A percentile compares a stretch with the other conserved stretches of the same genome.
These are phyloP conservation scores for Platichthys stellatus DNA, from an alignment of 2,113 vertebrate genomes.

Conservation along the genomic window DNA sequence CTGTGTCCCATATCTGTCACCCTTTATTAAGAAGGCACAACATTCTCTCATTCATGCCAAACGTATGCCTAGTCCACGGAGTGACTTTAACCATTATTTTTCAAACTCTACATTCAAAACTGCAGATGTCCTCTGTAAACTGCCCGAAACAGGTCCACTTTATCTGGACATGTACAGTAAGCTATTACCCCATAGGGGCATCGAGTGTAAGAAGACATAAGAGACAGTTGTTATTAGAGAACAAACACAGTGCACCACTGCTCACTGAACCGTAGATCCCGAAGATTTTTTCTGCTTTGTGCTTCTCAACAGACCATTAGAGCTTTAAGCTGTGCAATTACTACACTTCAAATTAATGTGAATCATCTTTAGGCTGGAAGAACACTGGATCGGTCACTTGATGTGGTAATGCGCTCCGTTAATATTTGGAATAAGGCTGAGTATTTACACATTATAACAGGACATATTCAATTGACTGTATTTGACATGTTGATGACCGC, in stretches of 20 bases:
- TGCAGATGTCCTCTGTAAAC: not conserved
- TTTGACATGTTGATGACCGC: not conserved
- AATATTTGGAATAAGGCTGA: not conserved
- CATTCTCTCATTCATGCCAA: conserved; percentile 35
- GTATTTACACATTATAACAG: not conserved
- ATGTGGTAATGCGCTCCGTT: not conserved
- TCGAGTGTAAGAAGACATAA: not conserved
- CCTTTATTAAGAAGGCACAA: conserved; percentile 51
- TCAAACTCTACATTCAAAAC: not conserved
- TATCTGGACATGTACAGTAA: not conserved
- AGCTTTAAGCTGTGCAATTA: conserved; percentile 24
- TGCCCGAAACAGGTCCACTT: not conserved
- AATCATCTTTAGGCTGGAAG: not conserved
- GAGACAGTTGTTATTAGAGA: conserved; percentile 1
- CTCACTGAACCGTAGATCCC: conserved; percentile 28
- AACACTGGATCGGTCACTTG: not conserved
- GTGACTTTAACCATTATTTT: conserved; percentile 21
- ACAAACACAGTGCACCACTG: not conserved
- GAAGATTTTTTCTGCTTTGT: conserved; percentile 21
- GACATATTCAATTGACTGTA: not conserved
- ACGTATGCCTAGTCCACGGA: conserved; percentile 8
- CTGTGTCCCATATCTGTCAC: conserved; percentile 69
- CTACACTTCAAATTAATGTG: conserved; percentile 16
- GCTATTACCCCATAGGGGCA: not conserved
- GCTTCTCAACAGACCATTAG: conserved; percentile 16